These are phyloP conservation scores for Oppia nitens DNA, from an alignment of 1,140 invertebrate genomes.

Conservation along the genomic window DNA sequence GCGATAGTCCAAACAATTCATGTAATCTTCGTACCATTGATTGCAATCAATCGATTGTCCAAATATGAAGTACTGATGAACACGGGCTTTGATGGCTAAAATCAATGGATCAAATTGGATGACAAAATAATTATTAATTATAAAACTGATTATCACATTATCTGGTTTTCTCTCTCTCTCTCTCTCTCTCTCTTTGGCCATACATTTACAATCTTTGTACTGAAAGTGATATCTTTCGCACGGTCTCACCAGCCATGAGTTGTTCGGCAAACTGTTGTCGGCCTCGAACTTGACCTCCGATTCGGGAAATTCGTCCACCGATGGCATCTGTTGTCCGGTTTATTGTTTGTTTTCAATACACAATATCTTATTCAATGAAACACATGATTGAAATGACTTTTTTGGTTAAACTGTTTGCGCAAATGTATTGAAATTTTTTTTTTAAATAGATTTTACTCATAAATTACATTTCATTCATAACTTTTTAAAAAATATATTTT, in stretches of 20 bases:
- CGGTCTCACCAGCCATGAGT: conserved; percentile 33
- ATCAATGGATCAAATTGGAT: not conserved
- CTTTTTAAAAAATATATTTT: too few species aligned
- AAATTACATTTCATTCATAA: too few species aligned
- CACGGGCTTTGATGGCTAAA: conserved; percentile 30
- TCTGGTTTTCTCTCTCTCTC: too few species aligned
- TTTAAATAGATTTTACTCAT: too few species aligned
- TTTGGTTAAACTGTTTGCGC: too few species aligned
- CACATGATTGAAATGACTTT: too few species aligned
- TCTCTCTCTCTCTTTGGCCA: too few species aligned
- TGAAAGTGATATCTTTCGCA: conserved; percentile 57
- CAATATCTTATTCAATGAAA: too few species aligned
- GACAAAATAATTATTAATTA: not conserved
- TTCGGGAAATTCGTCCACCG: not conserved
- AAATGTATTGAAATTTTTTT: too few species aligned
- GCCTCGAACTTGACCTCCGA: conserved; percentile 11
- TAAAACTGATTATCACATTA: not conserved
- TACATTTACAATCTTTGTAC: conserved; percentile 53
- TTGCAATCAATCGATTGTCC: conserved; percentile 51
- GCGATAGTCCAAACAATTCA: conserved; percentile 51
- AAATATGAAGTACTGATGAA: conserved; percentile 68
- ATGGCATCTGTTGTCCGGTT: too few species aligned
- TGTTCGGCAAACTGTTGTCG: conserved; percentile 40
- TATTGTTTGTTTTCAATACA: too few species aligned
- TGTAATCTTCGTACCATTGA: conserved; percentile 55